Conservation (phyloP, 2,113 vertebrate species). For the Mustelus asterias region DNA sequence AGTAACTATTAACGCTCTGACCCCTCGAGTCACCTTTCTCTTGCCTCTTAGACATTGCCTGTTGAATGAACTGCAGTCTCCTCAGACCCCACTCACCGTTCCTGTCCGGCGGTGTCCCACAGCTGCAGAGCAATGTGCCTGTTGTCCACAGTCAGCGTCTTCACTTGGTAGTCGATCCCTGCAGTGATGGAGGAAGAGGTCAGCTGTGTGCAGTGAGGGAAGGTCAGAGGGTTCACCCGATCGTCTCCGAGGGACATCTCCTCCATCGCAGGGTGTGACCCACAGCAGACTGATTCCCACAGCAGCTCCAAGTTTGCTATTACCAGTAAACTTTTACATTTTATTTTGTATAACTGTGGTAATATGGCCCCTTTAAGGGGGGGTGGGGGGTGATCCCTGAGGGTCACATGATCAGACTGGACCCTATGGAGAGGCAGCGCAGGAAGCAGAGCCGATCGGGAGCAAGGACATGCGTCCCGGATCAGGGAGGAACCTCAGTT, state of each 20-base stretch:
- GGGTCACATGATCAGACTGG: too few relatives aligned
- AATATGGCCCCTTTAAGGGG: too few relatives aligned
- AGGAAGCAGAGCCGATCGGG: too few relatives aligned
- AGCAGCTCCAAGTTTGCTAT: not conserved
- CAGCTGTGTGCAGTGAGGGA: not conserved
- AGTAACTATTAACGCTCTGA: not conserved
- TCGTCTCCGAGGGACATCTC: not conserved
- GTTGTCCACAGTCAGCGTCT: constrained; percentile 68
- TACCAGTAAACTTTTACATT: too few relatives aligned
- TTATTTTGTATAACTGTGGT: too few relatives aligned
- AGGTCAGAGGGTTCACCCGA: not conserved
- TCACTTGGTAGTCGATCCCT: constrained; percentile 79
- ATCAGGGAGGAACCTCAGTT: too few relatives aligned
- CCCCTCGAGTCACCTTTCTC: not conserved
- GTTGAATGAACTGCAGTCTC: not conserved
- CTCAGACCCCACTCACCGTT: constrained; percentile 60
- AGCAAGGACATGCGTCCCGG: too few relatives aligned
- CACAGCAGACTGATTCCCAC: too few relatives aligned
- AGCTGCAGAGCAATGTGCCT: constrained; percentile 65
- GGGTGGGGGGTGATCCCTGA: too few relatives aligned
- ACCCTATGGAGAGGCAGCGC: too few relatives aligned
- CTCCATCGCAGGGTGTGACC: not conserved
- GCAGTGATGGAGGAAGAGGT: constrained; percentile 37
- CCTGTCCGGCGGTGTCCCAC: constrained; percentile 94
- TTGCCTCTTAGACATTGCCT: not conserved